Evolutionary conservation across 35 echinoderm and acorn worm species (phyloP), one percentile per base, ranked within the genome.

Genomic region (Lytechinus pictus): DNA sequence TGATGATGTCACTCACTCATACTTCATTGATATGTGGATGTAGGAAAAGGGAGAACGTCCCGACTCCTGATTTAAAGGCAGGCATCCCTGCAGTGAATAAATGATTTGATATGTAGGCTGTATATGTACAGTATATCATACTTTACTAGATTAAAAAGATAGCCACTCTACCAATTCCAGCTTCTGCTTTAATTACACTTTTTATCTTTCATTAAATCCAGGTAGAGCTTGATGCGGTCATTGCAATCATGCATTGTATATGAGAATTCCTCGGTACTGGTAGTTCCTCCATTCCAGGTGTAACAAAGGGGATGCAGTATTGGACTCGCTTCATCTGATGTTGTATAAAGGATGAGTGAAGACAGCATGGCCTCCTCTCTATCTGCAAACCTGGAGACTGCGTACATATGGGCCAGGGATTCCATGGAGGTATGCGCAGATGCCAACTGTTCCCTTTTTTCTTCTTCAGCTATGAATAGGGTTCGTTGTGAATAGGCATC

Each of bases 331-430:
- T 5, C n/a, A 19, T 79, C 66, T 14, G 66, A 79, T 16, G 66
- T 28, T 53, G 55, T 57, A n/a, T 93, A 53, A 93, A 93, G 92
- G 24, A 93, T 93, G 92, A 93, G 92, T 55, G 92, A 93, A 13
- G 57, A 53, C 52, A 93, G 14, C 53, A 93, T 93, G 92, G 92
- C 92, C 13, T 93, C 92, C 53, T 93, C 92, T 10, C 92, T 93
- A 4, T 54, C 92, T 9, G 92, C 92, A 4, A 93, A 93, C 54
- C 92, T 93, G n/a, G 92, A 93, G 92, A 93, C 92, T n/a, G 92
- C 92, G 5, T 93, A 93, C 54, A 93, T 93, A 93, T 93, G 92
- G 92, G 92, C 92, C 55, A 54, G 92, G 54, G 92, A 93, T 24
- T 54, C 28, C 9, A 93, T 93, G 92, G 92, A 93, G 92, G 92